phyloP scores from a whole-genome alignment of 2,888 invertebrate genomes.

The Drosophila diplacantha region DNA sequence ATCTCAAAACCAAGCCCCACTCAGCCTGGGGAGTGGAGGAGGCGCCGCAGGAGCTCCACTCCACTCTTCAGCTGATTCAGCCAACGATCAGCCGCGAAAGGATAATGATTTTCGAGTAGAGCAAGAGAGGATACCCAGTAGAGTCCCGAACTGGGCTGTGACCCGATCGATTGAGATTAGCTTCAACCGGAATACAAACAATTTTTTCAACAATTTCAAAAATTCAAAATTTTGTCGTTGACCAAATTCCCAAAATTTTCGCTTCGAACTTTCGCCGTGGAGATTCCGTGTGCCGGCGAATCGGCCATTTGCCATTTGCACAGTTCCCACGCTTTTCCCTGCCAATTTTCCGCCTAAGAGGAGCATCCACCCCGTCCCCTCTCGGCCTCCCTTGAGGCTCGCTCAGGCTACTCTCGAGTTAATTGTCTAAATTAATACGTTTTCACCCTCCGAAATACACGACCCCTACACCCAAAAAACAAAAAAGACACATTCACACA shows the following conservation, averaged over 20 bases:
- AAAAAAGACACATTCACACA: conserved; percentile 14
- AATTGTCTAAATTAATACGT: conserved; percentile 40
- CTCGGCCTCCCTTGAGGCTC: background rate
- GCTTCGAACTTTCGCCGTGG: background rate
- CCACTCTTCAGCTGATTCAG: conserved; percentile 4
- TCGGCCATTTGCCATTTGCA: background rate
- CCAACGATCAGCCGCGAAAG: background rate
- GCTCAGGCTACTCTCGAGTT: conserved; percentile 36
- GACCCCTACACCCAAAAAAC: background rate
- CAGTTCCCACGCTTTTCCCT: background rate
- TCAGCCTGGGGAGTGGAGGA: conserved; percentile 3
- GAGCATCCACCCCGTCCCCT: background rate
- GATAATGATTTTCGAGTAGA: background rate
- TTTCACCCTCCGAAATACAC: conserved; percentile 1
- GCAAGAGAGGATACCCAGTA: background rate
- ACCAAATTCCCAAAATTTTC: background rate
- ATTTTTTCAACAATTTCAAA: background rate
- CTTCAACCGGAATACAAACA: background rate
- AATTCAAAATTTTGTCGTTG: background rate
- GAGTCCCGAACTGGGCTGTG: no score
- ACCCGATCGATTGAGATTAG: conserved; percentile 1
- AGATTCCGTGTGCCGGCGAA: background rate
- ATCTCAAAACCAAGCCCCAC: background rate
- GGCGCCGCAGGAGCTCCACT: background rate
- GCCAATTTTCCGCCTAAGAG: background rate